phyloP scores from a whole-genome alignment of 2,888 invertebrate species.

The Xanthorhoe designata region DNA sequence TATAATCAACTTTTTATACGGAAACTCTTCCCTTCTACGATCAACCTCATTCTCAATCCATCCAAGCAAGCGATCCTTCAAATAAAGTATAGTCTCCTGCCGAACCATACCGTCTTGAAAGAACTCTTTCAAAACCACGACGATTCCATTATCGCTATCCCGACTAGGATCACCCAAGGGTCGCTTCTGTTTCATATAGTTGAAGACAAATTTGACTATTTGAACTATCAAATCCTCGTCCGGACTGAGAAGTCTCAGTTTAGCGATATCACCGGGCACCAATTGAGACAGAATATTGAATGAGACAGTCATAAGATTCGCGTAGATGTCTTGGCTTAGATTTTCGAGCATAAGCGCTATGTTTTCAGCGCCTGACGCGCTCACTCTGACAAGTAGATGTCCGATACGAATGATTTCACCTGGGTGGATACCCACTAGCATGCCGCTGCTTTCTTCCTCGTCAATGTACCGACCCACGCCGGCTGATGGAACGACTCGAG shows the following conservation, averaged over 20 bases:
- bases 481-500: slow-evolving; percentile 56
- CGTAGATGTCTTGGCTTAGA: slow-evolving; percentile 70
- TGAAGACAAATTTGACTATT: slow-evolving; percentile 75
- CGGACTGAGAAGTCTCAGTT: slow-evolving; percentile 67
- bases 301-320: slow-evolving; percentile 71
- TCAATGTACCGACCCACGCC: slow-evolving; percentile 55
- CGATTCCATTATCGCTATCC: slow-evolving; percentile 68
- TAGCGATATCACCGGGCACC: slow-evolving; percentile 70
- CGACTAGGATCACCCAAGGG: slow-evolving; percentile 67
- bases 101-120: slow-evolving; percentile 75
- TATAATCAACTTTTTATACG: slow-evolving; percentile 63
- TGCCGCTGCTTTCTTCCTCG: slow-evolving; percentile 52
- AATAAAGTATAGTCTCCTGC: slow-evolving; percentile 65
- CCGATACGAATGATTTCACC: slow-evolving; percentile 76
- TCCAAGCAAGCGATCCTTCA: slow-evolving; percentile 64
- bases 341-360: slow-evolving; percentile 68
- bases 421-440: slow-evolving; percentile 70
- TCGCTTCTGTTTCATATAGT: slow-evolving; percentile 71
- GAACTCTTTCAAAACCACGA: slow-evolving; percentile 71
- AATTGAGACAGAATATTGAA: slow-evolving; percentile 70
- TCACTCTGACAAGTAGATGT: slow-evolving; percentile 64
- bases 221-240: slow-evolving; percentile 76
- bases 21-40: slow-evolving; percentile 54
- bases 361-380: slow-evolving; percentile 69
- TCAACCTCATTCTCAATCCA: slow-evolving; percentile 66